Evolutionary conservation across 1,140 invertebrate species (phyloP), one percentile per base, ranked within the genome.

Genomic region (Tenebrio molitor): DNA sequence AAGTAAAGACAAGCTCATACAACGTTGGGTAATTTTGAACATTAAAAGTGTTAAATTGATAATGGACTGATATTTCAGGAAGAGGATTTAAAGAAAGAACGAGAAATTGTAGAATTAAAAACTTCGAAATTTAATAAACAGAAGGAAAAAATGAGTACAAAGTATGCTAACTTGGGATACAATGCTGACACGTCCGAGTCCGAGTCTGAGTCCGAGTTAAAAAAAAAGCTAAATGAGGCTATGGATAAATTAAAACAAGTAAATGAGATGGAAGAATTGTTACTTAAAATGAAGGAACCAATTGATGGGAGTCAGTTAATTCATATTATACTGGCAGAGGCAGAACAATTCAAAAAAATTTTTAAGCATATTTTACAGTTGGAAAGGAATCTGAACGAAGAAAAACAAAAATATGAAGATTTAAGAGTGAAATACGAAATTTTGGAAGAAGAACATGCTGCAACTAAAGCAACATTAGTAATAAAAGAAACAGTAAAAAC

Each of bases 371-470:
- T n/a, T 82, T 44, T 80, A 92, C 91, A 88, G 80, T 80, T 93
- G 73, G 90, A 93, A 82, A 84, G 87, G 74, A 87, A 89, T 34
- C 75, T 94, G 25, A 85, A 85, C 29, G 85, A 85, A 15, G 90
- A 91, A 78, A 88, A 89, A 66, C 88, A 91, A 70, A 90, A 93
- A 74, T 92, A 92, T 81, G 90, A 93, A 72, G 93, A 95, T 74
- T 84, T 96, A 5, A 94, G 91, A 19, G 85, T 86, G 1, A 94
- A 93, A 81, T 93, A 95, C 82, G 93, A 94, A 78, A 86, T 92
- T 69, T 83, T 96, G n/a, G 90, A 91, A 79, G 92, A 95, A 81
- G 92, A 95, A 79, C 92, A 92, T 75, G 91, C 93, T 0, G 87
- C 92, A 0, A 90, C 90, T 50, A 95, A 94, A 82, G 89, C 91